These are phyloP conservation scores for Ceratosolen fusciceps DNA, from an alignment of 1,140 invertebrate genomes.

Conservation along the genomic window DNA sequence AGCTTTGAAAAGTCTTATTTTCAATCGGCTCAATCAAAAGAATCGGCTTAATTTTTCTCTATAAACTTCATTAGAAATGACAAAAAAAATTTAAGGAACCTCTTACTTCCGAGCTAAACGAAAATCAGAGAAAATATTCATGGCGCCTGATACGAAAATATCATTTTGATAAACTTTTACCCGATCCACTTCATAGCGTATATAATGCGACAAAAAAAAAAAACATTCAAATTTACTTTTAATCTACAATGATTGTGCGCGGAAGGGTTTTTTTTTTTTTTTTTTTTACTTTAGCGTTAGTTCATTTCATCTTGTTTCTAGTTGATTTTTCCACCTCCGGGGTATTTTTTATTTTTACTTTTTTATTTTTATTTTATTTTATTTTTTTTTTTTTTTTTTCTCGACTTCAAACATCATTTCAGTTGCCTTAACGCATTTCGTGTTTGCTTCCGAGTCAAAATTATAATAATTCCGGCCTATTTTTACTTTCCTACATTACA, in stretches of 20 bases:
- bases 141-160: background rate
- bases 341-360: background rate
- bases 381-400: background rate
- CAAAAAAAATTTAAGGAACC: background rate
- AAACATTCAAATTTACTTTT: background rate
- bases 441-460: background rate
- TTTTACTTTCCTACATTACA: background rate
- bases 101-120: background rate
- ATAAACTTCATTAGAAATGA: background rate
- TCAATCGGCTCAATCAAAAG: no score
- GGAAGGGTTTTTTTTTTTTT: background rate
- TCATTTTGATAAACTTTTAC: background rate
- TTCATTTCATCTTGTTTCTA: background rate
- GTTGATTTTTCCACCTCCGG: background rate
- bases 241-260: background rate
- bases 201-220: background rate
- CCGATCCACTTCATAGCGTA: background rate
- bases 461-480: slow-evolving; percentile 2
- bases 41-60: background rate
- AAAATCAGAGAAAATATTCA: background rate
- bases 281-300: background rate
- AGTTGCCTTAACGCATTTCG: background rate
- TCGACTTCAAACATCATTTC: background rate
- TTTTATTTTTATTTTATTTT: no score
- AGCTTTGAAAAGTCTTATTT: background rate